A percentile compares a stretch with the other conserved stretches of the same genome.
These are phyloP conservation scores for Brachirus orientalis DNA, from an alignment of 2,113 vertebrate genomes.

Conservation along the genomic window DNA sequence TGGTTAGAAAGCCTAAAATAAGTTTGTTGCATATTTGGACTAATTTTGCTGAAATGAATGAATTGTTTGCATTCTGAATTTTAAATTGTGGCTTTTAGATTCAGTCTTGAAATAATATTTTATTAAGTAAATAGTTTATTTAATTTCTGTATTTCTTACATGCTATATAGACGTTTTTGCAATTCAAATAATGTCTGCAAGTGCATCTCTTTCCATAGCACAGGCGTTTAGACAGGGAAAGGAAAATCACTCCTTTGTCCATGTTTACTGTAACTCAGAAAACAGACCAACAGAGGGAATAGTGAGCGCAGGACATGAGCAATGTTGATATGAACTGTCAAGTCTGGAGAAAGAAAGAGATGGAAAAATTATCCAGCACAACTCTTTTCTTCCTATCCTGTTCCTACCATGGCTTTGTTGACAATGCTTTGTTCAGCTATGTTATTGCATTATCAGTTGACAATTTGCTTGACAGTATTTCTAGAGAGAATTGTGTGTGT, in stretches of 20 bases:
- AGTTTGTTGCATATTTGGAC: too few species aligned
- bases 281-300: slow-evolving; percentile 17
- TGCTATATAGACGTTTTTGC: too few species aligned
- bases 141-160: too few species aligned
- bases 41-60: too few species aligned
- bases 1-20: background rate
- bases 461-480: slow-evolving; percentile 68
- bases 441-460: slow-evolving; percentile 68
- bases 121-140: too few species aligned
- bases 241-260: background rate
- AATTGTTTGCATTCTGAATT: background rate
- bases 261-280: slow-evolving; percentile 13
- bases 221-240: background rate
- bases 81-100: background rate
- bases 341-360: slow-evolving; percentile 22
- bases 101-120: slow-evolving; percentile 12
- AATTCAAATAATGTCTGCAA: too few species aligned
- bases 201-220: slow-evolving; percentile 1
- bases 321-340: slow-evolving; percentile 59
- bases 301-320: slow-evolving; percentile 24
- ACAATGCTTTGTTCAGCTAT: slow-evolving; percentile 59
- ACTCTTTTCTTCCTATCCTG: slow-evolving; percentile 38
- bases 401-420: slow-evolving; percentile 56
- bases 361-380: too few species aligned
- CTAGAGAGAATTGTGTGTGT: slow-evolving; percentile 27